Evolutionary conservation across 2,113 vertebrate genomes (phyloP), one percentile per base, ranked within the genome.

Genomic region (Elaphurus davidianus): DNA sequence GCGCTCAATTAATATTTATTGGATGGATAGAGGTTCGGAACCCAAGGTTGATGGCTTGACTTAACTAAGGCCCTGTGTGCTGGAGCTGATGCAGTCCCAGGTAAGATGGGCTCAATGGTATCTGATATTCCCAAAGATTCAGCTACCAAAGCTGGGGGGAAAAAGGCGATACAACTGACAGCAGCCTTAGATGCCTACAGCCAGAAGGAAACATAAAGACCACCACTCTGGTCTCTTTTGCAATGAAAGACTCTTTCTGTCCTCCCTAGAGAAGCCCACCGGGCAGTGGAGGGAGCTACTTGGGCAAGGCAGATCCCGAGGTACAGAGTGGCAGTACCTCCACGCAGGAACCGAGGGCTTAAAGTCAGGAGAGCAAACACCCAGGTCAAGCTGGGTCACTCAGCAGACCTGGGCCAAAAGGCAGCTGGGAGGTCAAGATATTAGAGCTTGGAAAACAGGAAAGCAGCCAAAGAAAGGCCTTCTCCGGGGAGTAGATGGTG

Each of bases 281-380:
- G 12, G 64, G 60, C 27, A 4, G 40, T 43, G 7, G 16, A 47
- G 12, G 28, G 28, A 33, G 57, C 19, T 59, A 19, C 17, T 50
- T n/a, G 33, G 30, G 45, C 33, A 45, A 47, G n/a, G 30, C 4
- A 36, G 76, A 57, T 9, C 14, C 16, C 40, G 11, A 62, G 25
- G 27, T 2, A 21, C 14, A 12, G 14, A 5, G 6, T 6, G 8
- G 10, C 14, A 15, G 50, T 3, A 5, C 3, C 2, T 23, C 36
- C 30, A 23, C 5, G 3, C 59, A 19, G 19, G 13, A 16, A 25
- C 19, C 10, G 3, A 27, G n/a, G 47, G 36, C 4, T 28, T 36
- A 27, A 16, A 67, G n/a, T 4, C 36, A 19, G 11, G 57, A 19
- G 6, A 87, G 79, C 36, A 57, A 30, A 78, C 7, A 9, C 11